Percentiles rank a stretch among this genome's conserved stretches.
Conservation (phyloP, 2,113 vertebrate species). For the Charadrius vociferus region DNA sequence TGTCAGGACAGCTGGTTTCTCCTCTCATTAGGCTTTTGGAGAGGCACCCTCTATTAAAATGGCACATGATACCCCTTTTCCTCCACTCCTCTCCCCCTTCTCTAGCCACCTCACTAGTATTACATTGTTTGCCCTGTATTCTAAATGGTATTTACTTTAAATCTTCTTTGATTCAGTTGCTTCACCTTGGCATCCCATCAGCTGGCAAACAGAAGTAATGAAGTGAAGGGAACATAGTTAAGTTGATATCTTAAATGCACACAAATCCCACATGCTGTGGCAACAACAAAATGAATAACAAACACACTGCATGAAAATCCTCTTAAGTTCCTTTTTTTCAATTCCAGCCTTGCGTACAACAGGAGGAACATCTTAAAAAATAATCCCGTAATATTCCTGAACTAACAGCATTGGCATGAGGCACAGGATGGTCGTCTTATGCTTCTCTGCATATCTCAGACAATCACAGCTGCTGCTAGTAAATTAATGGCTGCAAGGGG, state of each 20-base stretch:
- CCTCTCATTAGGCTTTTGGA: background rate
- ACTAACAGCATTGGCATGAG: constrained; percentile 16
- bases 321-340: constrained; percentile 38
- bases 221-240: constrained; percentile 32
- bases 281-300: constrained; percentile 58
- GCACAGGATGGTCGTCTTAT: background rate
- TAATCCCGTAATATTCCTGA: constrained; percentile 14
- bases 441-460: background rate
- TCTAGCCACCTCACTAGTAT: background rate
- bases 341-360: constrained; percentile 18
- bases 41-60: background rate
- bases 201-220: constrained; percentile 30
- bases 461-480: constrained; percentile 40
- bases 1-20: background rate
- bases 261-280: constrained; percentile 57
- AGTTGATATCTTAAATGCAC: constrained; percentile 60
- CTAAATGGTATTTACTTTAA: constrained; percentile 41
- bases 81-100: background rate
- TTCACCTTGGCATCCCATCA: constrained; percentile 47
- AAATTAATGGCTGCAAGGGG: constrained; percentile 37
- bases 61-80: background rate
- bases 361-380: constrained; percentile 44
- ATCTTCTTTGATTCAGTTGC: constrained; percentile 39
- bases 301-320: constrained; percentile 49
- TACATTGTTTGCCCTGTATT: constrained; percentile 28